Evolutionary conservation across 2,113 vertebrate genomes (phyloP).

Genomic region (Lepus europaeus): DNA sequence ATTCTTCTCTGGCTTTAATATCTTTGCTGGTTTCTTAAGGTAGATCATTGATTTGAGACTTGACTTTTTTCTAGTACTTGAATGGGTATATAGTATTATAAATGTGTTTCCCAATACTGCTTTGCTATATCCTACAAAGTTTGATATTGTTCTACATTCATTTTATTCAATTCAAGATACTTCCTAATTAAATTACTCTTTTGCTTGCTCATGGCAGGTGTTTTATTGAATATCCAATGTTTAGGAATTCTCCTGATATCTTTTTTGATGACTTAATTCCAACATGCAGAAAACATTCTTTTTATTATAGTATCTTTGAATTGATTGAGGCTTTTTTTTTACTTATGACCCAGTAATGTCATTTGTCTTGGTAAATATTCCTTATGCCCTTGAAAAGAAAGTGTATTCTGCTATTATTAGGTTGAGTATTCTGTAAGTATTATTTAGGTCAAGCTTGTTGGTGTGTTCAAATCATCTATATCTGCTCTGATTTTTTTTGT

Average conservation of each 20-base stretch:
- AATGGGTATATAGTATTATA: neutral
- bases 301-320: neutral
- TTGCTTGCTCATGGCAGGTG: neutral
- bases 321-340: slow-evolving; percentile 1
- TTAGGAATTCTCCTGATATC: neutral
- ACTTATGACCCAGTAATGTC: neutral
- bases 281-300: neutral
- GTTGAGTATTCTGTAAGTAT: neutral
- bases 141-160: neutral
- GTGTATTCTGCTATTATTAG: neutral
- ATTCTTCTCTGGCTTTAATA: neutral
- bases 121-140: neutral
- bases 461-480: neutral
- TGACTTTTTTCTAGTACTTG: neutral
- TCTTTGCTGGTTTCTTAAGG: neutral
- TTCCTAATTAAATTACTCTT: neutral
- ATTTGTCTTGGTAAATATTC: neutral
- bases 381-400: neutral
- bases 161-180: neutral
- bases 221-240: neutral
- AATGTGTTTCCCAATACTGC: neutral
- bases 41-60: neutral
- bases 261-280: neutral
- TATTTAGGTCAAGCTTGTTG: neutral
- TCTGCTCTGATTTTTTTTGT: neutral